phyloP scores from a whole-genome alignment of 1,140 invertebrate species.

The Orius laevigatus region DNA sequence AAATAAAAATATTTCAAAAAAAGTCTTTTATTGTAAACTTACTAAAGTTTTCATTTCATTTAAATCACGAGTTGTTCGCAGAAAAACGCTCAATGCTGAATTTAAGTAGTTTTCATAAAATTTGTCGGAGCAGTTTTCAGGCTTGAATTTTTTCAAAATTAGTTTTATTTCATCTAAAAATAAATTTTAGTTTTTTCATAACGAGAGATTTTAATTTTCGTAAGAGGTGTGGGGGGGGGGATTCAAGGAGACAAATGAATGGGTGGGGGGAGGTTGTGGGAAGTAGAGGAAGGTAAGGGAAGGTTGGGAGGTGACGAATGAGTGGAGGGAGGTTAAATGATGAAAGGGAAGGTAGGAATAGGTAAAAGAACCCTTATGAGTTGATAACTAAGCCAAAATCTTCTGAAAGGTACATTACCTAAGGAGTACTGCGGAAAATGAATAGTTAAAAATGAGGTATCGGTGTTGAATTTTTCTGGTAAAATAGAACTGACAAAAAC shows the following conservation, averaged over 20 bases:
- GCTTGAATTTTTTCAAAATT: conserved; percentile 40
- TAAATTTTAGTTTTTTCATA: conserved; percentile 14
- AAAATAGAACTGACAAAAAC: conserved; percentile 59
- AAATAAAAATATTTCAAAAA: conserved; percentile 11
- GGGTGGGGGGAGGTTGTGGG: too few relatives aligned
- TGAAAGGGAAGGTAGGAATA: too few relatives aligned
- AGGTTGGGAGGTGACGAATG: too few relatives aligned
- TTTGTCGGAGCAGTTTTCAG: conserved; percentile 29
- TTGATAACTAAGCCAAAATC: too few relatives aligned
- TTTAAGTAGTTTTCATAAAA: conserved; percentile 65
- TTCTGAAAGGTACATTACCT: conserved; percentile 26
- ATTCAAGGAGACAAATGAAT: too few relatives aligned
- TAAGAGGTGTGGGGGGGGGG: too few relatives aligned
- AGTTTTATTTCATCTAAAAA: conserved; percentile 46
- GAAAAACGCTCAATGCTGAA: conserved; percentile 64
- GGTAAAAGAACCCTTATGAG: too few relatives aligned
- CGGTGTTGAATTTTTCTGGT: conserved; percentile 60
- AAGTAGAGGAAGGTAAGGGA: too few relatives aligned
- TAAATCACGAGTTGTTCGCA: conserved; percentile 60
- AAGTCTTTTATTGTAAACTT: conserved; percentile 44
- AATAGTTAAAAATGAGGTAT: conserved; percentile 56
- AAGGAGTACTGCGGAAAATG: conserved; percentile 68
- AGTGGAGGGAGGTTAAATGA: too few relatives aligned
- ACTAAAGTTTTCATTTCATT: conserved; percentile 48
- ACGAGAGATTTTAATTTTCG: too few relatives aligned